Evolutionary conservation across 2,888 invertebrate species (phyloP).

Genomic region (Pterostichus madidus): DNA sequence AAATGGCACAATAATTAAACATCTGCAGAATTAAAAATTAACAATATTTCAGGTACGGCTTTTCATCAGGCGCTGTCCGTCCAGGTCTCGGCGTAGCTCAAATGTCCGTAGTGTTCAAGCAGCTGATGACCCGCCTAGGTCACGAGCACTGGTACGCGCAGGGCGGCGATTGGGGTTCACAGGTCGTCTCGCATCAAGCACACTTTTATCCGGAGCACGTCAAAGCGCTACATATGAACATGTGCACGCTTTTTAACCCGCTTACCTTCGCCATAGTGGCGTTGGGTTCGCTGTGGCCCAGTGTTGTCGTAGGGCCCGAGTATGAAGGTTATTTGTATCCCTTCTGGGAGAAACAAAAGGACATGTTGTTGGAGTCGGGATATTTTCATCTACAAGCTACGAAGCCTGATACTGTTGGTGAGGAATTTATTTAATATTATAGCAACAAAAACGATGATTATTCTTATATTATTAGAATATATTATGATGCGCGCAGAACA

Average conservation of each 20-base stretch:
- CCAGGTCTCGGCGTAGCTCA: conserved; percentile 80
- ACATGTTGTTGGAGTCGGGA: conserved; percentile 78
- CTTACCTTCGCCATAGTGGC: not conserved
- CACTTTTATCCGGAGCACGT: conserved; percentile 81
- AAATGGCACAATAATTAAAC: no score
- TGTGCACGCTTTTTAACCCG: conserved; percentile 75
- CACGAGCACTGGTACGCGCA: conserved; percentile 83
- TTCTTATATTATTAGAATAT: no score
- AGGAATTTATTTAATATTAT: no score
- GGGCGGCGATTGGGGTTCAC: conserved; percentile 90
- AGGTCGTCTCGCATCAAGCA: conserved; percentile 81
- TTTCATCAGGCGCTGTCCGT: conserved; percentile 78
- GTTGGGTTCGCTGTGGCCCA: conserved; percentile 78
- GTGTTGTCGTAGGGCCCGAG: conserved; percentile 79
- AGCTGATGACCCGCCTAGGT: conserved; percentile 84
- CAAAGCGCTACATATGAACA: conserved; percentile 80
- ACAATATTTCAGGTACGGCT: conserved; percentile 71
- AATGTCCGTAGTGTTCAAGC: conserved; percentile 80
- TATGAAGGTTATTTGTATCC: conserved; percentile 79
- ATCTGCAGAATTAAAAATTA: no score
- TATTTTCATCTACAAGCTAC: conserved; percentile 88
- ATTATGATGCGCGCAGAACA: no score
- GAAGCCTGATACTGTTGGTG: conserved; percentile 91
- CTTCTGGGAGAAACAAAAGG: conserved; percentile 74
- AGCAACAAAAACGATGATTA: no score